A percentile compares a stretch with the other conserved stretches of the same genome.
These are phyloP conservation scores for Medauroidea extradentata DNA, from an alignment of 1,140 invertebrate species.

Conservation along the genomic window DNA sequence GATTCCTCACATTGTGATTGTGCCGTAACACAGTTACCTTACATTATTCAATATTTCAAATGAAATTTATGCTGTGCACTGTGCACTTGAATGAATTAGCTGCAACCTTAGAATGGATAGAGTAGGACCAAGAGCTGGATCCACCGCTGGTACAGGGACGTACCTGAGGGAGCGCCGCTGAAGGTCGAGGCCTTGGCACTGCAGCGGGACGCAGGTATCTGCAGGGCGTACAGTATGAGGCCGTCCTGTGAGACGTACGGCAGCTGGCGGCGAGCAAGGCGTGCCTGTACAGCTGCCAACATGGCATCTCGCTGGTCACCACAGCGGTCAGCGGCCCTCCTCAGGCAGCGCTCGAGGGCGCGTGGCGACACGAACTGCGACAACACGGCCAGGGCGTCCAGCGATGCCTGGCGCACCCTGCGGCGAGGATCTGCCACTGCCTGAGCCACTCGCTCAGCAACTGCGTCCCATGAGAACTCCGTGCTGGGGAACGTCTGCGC, in stretches of 20 bases:
- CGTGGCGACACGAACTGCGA: conserved; percentile 63
- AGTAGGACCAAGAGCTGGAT: too few relatives aligned
- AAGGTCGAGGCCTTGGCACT: neutral
- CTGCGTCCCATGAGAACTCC: conserved; percentile 64
- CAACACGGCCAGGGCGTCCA: conserved; percentile 75
- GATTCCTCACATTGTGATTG: too few relatives aligned
- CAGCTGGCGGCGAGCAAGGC: conserved; percentile 59
- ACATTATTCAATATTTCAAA: too few relatives aligned
- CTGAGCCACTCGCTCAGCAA: conserved; percentile 47
- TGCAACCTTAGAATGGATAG: too few relatives aligned
- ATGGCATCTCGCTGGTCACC: conserved; percentile 36
- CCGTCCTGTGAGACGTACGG: conserved; percentile 61
- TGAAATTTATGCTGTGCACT: too few relatives aligned
- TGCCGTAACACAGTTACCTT: too few relatives aligned
- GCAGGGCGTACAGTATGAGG: conserved; percentile 60
- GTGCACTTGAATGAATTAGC: too few relatives aligned
- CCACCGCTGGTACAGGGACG: too few relatives aligned
- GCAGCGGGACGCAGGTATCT: conserved; percentile 39
- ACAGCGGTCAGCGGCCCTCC: neutral
- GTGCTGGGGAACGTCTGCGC: conserved; percentile 74
- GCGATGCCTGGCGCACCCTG: conserved; percentile 68
- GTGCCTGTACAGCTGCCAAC: conserved; percentile 48
- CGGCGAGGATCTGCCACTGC: conserved; percentile 62
- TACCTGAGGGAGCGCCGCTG: neutral
- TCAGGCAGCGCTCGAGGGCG: neutral